phyloP scores from a whole-genome alignment of 2,797 vertebrate genomes.

The Micromesistius poutassou region DNA sequence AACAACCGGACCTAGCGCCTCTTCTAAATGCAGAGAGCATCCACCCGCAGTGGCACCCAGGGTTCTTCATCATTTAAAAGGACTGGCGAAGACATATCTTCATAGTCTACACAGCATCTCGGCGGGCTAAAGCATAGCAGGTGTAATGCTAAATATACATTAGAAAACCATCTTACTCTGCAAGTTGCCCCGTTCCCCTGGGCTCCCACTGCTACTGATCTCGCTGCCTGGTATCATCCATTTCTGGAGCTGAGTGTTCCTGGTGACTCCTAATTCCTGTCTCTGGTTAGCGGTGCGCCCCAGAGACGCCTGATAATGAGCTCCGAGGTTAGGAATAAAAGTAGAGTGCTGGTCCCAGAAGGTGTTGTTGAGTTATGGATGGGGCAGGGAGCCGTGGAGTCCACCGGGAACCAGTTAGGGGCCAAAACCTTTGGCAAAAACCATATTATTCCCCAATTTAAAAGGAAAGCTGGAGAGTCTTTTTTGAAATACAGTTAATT shows the following conservation, averaged over 20 bases:
- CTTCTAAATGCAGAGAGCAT: not conserved
- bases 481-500: conserved; percentile 70
- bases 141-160: conserved; percentile 76
- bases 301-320: conserved; percentile 87
- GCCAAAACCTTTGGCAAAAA: conserved; percentile 64
- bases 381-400: conserved; percentile 62
- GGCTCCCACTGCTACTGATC: conserved; percentile 70
- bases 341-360: conserved; percentile 82
- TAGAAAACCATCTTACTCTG: conserved; percentile 72
- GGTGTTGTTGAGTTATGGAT: conserved; percentile 89
- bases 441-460: conserved; percentile 64
- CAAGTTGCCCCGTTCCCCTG: conserved; percentile 67
- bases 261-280: conserved; percentile 82
- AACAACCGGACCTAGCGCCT: not conserved
- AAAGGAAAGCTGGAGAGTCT: conserved; percentile 61
- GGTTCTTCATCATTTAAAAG: not conserved
- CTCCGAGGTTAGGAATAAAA: conserved; percentile 74
- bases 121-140: conserved; percentile 49
- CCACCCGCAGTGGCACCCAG: not conserved
- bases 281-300: conserved; percentile 82
- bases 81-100: conserved; percentile 13
- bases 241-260: conserved; percentile 75
- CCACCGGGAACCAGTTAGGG: conserved; percentile 71
- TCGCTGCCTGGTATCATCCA: conserved; percentile 70
- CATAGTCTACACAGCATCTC: conserved; percentile 5